Percentiles rank a stretch among this genome's conserved stretches.
These are phyloP conservation scores for Elaphurus davidianus DNA, from an alignment of 2,113 vertebrate genomes.

Conservation along the genomic window DNA sequence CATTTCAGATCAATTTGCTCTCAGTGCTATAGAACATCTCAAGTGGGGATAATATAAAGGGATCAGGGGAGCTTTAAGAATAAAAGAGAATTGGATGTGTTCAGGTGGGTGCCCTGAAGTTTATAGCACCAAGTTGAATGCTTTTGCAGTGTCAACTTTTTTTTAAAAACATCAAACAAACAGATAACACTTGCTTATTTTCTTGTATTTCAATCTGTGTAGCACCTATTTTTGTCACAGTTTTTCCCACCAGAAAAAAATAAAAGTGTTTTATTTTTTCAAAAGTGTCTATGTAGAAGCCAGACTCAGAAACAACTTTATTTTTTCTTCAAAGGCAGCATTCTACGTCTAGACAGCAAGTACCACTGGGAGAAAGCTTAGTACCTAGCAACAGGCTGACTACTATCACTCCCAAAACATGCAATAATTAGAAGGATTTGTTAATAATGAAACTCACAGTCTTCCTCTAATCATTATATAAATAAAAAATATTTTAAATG, in stretches of 20 bases:
- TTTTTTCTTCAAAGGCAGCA: background rate
- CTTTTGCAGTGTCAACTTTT: background rate
- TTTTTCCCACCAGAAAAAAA: background rate
- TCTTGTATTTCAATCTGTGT: background rate
- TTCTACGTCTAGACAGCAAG: background rate
- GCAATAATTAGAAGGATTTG: background rate
- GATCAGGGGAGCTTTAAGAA: background rate
- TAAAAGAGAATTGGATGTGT: background rate
- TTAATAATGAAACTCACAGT: background rate
- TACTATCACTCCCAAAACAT: rapidly evolving
- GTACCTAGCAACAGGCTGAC: rapidly evolving
- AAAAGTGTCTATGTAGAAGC: background rate
- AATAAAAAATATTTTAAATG: background rate
- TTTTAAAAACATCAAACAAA: background rate
- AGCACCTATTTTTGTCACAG: background rate
- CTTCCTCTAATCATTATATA: background rate
- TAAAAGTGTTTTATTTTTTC: background rate
- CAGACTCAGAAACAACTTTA: background rate
- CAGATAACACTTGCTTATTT: background rate
- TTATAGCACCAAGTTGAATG: background rate
- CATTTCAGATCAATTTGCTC: conserved; percentile 55
- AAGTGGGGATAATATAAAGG: background rate
- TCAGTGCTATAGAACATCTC: background rate
- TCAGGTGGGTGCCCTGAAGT: background rate
- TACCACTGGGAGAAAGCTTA: background rate